Conservation (phyloP, 2,888 invertebrate species). For the Cactoblastis cactorum region DNA sequence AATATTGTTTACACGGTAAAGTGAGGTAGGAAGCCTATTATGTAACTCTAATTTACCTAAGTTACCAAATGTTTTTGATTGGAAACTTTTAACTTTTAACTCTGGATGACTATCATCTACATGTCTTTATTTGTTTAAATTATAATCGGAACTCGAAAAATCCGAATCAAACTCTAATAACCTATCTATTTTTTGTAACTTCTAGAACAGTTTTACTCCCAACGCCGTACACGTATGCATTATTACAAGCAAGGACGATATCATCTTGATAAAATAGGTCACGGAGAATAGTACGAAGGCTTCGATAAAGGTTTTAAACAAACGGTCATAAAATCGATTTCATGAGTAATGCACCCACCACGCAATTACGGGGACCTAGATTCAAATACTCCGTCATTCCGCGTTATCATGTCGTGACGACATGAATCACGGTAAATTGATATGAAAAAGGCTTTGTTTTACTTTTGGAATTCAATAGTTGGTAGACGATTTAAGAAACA, state of each 20-base stretch:
- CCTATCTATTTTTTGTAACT: no score
- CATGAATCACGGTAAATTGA: neutral
- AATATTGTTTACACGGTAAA: no score
- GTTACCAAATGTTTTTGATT: no score
- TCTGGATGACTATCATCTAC: no score
- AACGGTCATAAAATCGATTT: constrained; percentile 7
- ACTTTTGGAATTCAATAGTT: neutral
- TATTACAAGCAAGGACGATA: neutral
- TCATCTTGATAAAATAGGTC: neutral
- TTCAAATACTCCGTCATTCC: neutral
- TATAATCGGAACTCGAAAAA: no score
- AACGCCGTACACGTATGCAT: neutral
- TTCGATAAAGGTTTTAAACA: neutral
- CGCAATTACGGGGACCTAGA: constrained; percentile 10
- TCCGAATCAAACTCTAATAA: no score
- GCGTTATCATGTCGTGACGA: neutral
- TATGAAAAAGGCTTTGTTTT: neutral
- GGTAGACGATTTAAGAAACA: no score
- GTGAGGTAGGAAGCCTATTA: no score
- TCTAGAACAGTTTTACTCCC: neutral
- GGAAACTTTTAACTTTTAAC: no score
- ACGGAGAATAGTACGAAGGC: constrained; percentile 1
- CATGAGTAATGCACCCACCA: neutral
- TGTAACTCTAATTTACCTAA: no score
- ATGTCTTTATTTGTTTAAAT: no score